Base-by-base conservation (phyloP, 2,888 invertebrate species). In the Tachystola acroxantha region DNA sequence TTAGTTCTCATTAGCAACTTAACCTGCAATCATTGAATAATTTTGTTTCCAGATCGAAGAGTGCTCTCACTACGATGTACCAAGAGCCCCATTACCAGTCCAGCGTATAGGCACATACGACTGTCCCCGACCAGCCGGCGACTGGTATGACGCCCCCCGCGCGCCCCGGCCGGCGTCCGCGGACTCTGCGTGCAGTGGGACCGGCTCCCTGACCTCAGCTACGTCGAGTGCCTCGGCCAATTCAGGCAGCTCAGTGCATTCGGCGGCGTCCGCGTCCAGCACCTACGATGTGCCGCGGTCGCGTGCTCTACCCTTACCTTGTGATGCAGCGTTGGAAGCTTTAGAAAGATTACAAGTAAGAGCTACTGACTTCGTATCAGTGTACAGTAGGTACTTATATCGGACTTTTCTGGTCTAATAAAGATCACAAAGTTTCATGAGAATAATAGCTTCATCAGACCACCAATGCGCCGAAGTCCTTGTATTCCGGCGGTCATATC, bases 41-140 rank as follows among this genome's bases (percentile, higher is more conserved):
- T n/a, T n/a, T 27, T 11, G 6, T 7, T 12, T 27, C n/a, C 62
- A 86, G 86, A 86, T 85, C 48, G 86, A 86, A 54, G 86, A 86
- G 50, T 84, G 82, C 46, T 82, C 86, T 25, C 84, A 84, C 45
- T 86, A 86, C 55, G 86, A 86, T 41, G 85, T 86, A n/a, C 86
- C 86, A 0, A 72, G 85, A 3, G 84, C 86, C 4, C 86, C 86
- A 1, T 70, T 85, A 72, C 85, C 86, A 0, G 86, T 86, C 41
- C 90, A 97, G 53, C 90, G 95, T 57, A 91, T 92, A 61, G 93
- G 93, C 57, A 91, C 92, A 24, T 92, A 92, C 57, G 91, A 92
- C 64, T 91, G 90, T 48, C 85, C 85, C 0, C 64, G 82, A 12
- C 77, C 84, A 0, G 42, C 70, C 16, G 74, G 69, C 20, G 85